These are phyloP conservation scores for Rhingia rostrata DNA, from an alignment of 2,888 invertebrate genomes.

Conservation along the genomic window DNA sequence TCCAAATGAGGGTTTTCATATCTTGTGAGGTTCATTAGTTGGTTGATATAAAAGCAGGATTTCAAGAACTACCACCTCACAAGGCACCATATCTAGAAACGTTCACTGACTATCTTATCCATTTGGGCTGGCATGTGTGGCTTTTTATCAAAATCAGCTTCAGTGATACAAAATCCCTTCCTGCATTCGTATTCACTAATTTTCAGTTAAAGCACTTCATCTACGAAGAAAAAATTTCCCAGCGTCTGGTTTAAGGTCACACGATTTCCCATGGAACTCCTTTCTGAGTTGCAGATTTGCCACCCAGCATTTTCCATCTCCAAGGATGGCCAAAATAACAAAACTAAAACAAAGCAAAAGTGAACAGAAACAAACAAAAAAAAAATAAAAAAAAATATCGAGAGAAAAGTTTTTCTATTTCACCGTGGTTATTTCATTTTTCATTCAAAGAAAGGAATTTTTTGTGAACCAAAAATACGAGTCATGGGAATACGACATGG, in stretches of 20 bases:
- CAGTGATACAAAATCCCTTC: too few species aligned
- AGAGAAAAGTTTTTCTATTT: constrained; percentile 37
- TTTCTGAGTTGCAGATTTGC: neutral
- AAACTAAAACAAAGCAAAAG: constrained; percentile 3
- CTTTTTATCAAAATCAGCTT: too few species aligned
- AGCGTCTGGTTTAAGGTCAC: constrained; percentile 15
- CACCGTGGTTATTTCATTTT: constrained; percentile 32
- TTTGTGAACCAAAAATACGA: neutral
- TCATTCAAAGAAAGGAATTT: constrained; percentile 16
- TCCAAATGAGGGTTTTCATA: too few species aligned
- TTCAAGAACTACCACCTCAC: too few species aligned
- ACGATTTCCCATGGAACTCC: constrained; percentile 17
- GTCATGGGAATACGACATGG: too few species aligned
- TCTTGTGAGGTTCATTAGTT: too few species aligned
- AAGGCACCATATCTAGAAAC: too few species aligned
- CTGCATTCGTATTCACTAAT: too few species aligned
- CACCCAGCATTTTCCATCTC: neutral
- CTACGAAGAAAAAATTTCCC: constrained; percentile 8
- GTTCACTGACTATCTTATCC: too few species aligned
- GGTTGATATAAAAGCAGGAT: too few species aligned
- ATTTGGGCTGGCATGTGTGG: too few species aligned
- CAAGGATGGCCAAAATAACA: constrained; percentile 16
- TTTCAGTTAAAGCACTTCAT: too few species aligned
- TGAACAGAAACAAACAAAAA: neutral
- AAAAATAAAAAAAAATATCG: neutral